Evolutionary conservation across 2,888 invertebrate species (phyloP), one percentile per base, ranked within the genome.

Genomic region (Agonopterix subpropinquella): DNA sequence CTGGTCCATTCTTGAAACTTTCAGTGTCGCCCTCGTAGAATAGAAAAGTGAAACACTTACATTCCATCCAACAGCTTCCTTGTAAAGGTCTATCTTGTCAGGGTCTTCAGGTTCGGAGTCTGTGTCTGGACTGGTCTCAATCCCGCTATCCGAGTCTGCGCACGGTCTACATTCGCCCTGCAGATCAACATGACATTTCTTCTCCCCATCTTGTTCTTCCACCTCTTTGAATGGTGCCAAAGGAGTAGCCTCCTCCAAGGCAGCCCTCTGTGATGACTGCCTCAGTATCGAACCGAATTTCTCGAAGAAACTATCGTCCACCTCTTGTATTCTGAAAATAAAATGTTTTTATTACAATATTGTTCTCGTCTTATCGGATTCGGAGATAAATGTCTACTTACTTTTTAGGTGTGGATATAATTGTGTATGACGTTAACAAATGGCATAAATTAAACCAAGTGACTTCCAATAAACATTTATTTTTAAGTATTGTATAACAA

Each of bases 251-350:
- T 92, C 90, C 54, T 89, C 86, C 47, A 86, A 70, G 18, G 90
- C 90, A 0, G 91, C 92, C 54, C 85, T 89, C 61, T 88, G 89
- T n/a, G 91, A 90, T 0, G 85, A 89, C 69, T 93, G 92, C 47
- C 91, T 90, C 49, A 95, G 79, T 46, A 95, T 85, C 0, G 93
- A 92, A 0, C 95, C 95, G 63, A 95, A 94, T 67, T 93, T 94
- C 74, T 95, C 95, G 72, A 96, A 95, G 78, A 95, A 95, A 46
- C 95, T 93, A 60, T 93, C 94, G 75, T 95, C 95, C 11, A 93
- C 90, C 82, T 95, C 93, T 85, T 95, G 95, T 57, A 95, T 91
- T 85, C 94, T 94, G 86, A 46, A 89, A 64, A 67, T 66, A 69
- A 64, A 61, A 39, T 39, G n/a, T n/a, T 39, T 39, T 39, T 39